These are phyloP conservation scores for Isaurus tuberculatus DNA, from an alignment of 92 coral and sea anemone species.

Conservation along the genomic window DNA sequence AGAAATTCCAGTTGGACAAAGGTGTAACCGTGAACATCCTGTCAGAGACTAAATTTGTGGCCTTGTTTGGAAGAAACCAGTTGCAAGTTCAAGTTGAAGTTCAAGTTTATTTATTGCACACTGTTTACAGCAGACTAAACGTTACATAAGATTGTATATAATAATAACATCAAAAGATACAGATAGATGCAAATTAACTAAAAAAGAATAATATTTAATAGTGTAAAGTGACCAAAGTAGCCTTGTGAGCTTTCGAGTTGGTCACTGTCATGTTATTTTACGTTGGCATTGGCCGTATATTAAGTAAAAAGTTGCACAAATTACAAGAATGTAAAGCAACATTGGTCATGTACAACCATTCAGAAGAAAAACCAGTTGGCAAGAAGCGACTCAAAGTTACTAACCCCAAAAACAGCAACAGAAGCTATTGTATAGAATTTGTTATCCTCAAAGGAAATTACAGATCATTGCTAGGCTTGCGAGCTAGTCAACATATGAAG, in stretches of 20 bases:
- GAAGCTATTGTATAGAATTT: conserved; percentile 56
- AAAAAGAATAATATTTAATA: no score
- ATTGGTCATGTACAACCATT: conserved; percentile 57
- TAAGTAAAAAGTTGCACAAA: no score
- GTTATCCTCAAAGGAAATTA: conserved; percentile 52
- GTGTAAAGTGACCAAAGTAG: no score
- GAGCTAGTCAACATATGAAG: conserved; percentile 61
- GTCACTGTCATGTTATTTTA: no score
- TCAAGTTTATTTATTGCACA: no score
- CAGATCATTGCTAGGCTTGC: conserved; percentile 54
- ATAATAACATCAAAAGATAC: no score
- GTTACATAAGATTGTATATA: no score
- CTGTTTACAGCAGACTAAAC: no score
- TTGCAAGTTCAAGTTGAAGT: no score
- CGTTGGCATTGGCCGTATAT: no score
- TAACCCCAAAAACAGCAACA: conserved; percentile 59
- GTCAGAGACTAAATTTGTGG: neutral
- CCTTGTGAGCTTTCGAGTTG: no score
- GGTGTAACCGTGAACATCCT: conserved; percentile 12
- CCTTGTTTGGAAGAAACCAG: conserved; percentile 52
- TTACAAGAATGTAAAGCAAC: conserved; percentile 43
- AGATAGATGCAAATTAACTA: no score
- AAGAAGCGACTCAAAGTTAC: conserved; percentile 59
- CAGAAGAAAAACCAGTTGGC: conserved; percentile 64
- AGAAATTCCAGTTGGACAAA: conserved; percentile 5